These are phyloP conservation scores for Caenorhabditis wallacei DNA, from an alignment of 2,888 invertebrate genomes.

Conservation along the genomic window DNA sequence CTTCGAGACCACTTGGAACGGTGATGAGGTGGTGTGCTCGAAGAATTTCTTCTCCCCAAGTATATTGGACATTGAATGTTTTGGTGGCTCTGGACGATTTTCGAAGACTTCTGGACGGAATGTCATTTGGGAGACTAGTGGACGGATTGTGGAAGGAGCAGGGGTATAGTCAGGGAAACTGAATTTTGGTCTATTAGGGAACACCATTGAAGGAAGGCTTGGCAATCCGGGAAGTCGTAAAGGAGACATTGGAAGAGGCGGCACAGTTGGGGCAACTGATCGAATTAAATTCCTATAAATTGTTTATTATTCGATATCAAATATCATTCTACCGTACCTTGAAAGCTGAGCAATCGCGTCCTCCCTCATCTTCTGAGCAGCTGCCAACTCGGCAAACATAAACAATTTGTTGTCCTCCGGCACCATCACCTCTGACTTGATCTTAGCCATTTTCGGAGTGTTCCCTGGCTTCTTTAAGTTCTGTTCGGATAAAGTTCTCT, in stretches of 20 bases:
- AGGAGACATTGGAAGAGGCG: slow-evolving; percentile 43
- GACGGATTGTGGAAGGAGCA: slow-evolving; percentile 14
- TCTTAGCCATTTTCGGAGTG: slow-evolving; percentile 65
- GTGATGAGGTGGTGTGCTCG: slow-evolving; percentile 68
- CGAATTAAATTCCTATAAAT: slow-evolving; percentile 12
- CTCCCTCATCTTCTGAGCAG: slow-evolving; percentile 48
- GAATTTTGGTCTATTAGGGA: background rate
- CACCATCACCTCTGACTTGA: slow-evolving; percentile 39
- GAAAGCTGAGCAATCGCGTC: slow-evolving; percentile 55
- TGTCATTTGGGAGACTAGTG: slow-evolving; percentile 49
- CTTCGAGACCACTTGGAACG: slow-evolving; percentile 72
- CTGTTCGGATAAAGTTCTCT: slow-evolving; percentile 66
- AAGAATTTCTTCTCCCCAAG: slow-evolving; percentile 59
- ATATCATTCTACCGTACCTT: too few relatives aligned
- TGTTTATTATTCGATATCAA: background rate
- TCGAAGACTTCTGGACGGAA: slow-evolving; percentile 1
- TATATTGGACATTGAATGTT: slow-evolving; percentile 66
- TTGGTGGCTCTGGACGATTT: background rate
- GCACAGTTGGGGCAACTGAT: background rate
- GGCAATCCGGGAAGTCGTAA: slow-evolving; percentile 27
- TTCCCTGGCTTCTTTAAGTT: slow-evolving; percentile 45
- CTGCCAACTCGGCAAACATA: slow-evolving; percentile 73
- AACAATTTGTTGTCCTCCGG: slow-evolving; percentile 51
- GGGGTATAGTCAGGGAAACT: slow-evolving; percentile 40
- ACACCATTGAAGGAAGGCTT: background rate